phyloP scores from a whole-genome alignment of 2,888 invertebrate species.

The Perdita meconis region DNA sequence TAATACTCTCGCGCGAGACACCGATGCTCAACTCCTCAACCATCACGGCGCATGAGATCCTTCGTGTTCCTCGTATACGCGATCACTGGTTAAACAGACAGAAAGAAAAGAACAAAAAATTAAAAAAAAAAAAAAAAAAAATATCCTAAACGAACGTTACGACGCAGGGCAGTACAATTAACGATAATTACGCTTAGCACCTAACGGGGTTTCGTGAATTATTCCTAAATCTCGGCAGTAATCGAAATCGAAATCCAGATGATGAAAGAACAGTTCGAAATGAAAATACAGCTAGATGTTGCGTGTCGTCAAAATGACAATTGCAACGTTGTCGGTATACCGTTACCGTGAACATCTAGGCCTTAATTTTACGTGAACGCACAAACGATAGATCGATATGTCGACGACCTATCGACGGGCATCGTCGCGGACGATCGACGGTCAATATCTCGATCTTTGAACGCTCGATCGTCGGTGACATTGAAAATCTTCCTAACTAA shows the following conservation, averaged over 20 bases:
- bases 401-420: constrained; percentile 18
- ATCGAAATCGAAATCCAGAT: constrained; percentile 11
- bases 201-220: constrained; percentile 63
- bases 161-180: constrained; percentile 44
- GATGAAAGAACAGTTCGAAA: not conserved
- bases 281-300: not conserved
- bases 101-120: too few species aligned
- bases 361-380: constrained; percentile 48
- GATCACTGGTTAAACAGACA: constrained; percentile 20
- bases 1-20: constrained; percentile 7
- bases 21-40: constrained; percentile 21
- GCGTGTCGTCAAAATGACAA: constrained; percentile 6
- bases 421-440: constrained; percentile 29
- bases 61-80: constrained; percentile 39
- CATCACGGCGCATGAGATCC: constrained; percentile 64
- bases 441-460: constrained; percentile 11
- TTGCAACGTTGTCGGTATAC: constrained; percentile 23
- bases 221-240: constrained; percentile 23
- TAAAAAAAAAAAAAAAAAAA: not conserved
- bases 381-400: constrained; percentile 18
- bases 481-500: constrained; percentile 63
- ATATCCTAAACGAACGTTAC: constrained; percentile 26
- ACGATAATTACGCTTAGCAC: constrained; percentile 68
- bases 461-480: constrained; percentile 49
- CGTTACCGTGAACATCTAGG: constrained; percentile 55